These are phyloP conservation scores for Cerceris rybyensis DNA, from an alignment of 2,888 invertebrate genomes.

Conservation along the genomic window DNA sequence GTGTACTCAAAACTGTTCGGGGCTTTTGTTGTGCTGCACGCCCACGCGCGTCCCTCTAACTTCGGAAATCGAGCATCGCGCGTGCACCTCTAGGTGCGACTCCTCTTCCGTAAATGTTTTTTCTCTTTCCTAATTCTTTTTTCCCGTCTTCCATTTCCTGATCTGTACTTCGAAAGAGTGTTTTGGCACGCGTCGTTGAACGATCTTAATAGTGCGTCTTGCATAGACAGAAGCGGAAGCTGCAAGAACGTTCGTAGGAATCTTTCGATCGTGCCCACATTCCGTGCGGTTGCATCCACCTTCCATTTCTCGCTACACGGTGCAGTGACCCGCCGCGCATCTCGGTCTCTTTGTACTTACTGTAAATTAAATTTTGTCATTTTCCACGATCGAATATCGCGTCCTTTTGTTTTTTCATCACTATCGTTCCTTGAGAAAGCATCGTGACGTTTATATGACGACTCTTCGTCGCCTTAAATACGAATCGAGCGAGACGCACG, in stretches of 20 bases:
- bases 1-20: conserved; percentile 67
- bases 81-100: conserved; percentile 28
- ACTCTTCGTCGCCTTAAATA: too few relatives aligned
- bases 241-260: conserved; percentile 36
- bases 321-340: conserved; percentile 65
- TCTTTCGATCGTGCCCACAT: conserved; percentile 64
- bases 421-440: too few relatives aligned
- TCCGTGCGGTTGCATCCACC: conserved; percentile 54
- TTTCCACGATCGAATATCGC: too few relatives aligned
- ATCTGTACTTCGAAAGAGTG: conserved; percentile 12
- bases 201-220: conserved; percentile 34
- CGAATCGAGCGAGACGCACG: too few relatives aligned
- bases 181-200: conserved; percentile 38
- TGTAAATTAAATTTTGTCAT: neutral
- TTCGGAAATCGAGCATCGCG: conserved; percentile 41
- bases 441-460: too few relatives aligned
- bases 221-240: conserved; percentile 48
- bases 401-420: too few relatives aligned
- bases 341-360: neutral
- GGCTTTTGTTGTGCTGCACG: conserved; percentile 70
- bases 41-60: conserved; percentile 60
- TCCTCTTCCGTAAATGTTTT: neutral
- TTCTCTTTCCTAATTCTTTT: too few relatives aligned
- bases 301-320: conserved; percentile 58
- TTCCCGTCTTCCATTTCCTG: too few relatives aligned